A percentile compares a stretch with the other conserved stretches of the same genome.
These are phyloP conservation scores for Phoxinus dragarum DNA, from an alignment of 2,797 vertebrate species.

Conservation along the genomic window DNA sequence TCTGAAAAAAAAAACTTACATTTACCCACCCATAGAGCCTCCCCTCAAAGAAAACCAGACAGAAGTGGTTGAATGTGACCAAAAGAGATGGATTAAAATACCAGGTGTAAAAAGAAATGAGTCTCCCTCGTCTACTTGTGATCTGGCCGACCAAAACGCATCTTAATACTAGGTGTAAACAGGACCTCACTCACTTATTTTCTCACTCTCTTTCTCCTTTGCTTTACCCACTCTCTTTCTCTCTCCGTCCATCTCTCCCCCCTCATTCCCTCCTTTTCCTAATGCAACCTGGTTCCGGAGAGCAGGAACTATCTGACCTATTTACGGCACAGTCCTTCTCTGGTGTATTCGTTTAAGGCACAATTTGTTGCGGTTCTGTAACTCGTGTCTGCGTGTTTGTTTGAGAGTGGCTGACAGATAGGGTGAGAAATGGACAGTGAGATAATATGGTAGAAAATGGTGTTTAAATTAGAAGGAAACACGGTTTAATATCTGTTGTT, in stretches of 20 bases:
- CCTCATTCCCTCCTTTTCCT: not conserved
- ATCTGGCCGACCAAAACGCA: too few relatives aligned
- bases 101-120: too few relatives aligned
- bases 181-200: too few relatives aligned
- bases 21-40: too few relatives aligned
- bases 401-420: not conserved
- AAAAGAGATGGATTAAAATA: too few relatives aligned
- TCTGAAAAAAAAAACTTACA: too few relatives aligned
- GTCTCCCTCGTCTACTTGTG: too few relatives aligned
- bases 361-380: constrained; percentile 16
- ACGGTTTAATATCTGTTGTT: not conserved
- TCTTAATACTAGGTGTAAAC: too few relatives aligned
- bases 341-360: not conserved
- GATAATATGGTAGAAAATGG: not conserved
- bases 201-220: not conserved
- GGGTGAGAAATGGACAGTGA: not conserved
- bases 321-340: constrained; percentile 32
- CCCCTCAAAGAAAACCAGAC: too few relatives aligned
- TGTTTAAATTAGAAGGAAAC: not conserved
- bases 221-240: not conserved
- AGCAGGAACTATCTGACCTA: constrained; percentile 44
- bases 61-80: too few relatives aligned
- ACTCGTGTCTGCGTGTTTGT: constrained; percentile 23
- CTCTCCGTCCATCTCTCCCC: not conserved
- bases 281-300: constrained; percentile 38